These are phyloP conservation scores for Phylloscopus trochiloides DNA, from an alignment of 2,113 vertebrate genomes.

Conservation along the genomic window DNA sequence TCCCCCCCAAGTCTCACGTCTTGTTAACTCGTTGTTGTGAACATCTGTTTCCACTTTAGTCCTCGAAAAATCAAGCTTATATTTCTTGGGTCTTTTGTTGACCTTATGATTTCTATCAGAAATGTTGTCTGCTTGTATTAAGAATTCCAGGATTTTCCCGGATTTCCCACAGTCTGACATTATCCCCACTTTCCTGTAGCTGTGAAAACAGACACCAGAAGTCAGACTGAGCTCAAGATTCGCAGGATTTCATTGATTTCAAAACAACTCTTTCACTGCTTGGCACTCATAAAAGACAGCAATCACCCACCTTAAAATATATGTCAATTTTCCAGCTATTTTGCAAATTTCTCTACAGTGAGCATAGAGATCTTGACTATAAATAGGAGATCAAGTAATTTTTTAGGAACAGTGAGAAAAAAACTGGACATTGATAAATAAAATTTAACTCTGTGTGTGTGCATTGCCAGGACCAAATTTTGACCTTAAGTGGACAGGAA, in stretches of 20 bases:
- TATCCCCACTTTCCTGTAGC: not conserved
- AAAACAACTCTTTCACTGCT: not conserved
- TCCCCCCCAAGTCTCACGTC: rapidly evolving
- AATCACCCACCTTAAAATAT: not conserved
- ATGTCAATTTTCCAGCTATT: not conserved
- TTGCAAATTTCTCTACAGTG: not conserved
- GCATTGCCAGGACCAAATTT: not conserved
- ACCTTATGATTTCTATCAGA: not conserved
- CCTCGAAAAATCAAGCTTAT: not conserved
- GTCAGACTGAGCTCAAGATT: not conserved
- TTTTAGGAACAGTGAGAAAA: not conserved
- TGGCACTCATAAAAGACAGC: not conserved
- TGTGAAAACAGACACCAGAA: not conserved
- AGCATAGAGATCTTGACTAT: not conserved
- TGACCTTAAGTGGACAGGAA: not conserved
- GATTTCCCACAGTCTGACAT: not conserved
- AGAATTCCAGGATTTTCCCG: not conserved
- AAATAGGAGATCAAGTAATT: not conserved
- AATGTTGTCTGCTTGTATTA: not conserved
- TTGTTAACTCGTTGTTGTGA: not conserved
- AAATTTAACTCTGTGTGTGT: not conserved
- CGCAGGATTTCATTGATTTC: not conserved
- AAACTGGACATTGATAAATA: not conserved
- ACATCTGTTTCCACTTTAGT: not conserved
- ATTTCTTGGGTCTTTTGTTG: not conserved